phyloP scores from a whole-genome alignment of 1,140 invertebrate species.

The Scaptodrosophila lebanonensis region DNA sequence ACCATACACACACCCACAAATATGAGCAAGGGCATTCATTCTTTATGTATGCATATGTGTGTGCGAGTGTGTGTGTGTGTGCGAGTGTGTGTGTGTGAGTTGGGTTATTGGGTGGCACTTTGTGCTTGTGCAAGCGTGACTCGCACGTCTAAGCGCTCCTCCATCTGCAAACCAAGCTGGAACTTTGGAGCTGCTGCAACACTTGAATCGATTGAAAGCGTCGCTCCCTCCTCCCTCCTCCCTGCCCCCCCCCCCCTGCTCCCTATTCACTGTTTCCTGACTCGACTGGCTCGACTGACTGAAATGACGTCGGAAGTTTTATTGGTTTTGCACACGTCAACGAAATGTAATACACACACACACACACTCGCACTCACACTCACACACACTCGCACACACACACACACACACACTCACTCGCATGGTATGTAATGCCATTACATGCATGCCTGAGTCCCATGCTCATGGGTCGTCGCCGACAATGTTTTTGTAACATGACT shows the following conservation, averaged over 20 bases:
- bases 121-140: constrained; percentile 51
- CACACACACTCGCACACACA: constrained; percentile 4
- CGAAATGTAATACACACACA: constrained; percentile 59
- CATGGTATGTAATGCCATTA: constrained; percentile 59
- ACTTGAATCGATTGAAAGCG: constrained; percentile 67
- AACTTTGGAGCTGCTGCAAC: constrained; percentile 37
- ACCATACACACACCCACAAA: constrained; percentile 26
- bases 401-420: background rate
- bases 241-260: no score
- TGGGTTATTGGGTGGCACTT: constrained; percentile 47
- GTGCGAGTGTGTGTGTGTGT: constrained; percentile 15
- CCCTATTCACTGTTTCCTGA: no score
- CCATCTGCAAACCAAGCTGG: background rate
- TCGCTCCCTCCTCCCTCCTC: no score
- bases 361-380: background rate
- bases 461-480: no score
- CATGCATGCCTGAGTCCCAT: constrained; percentile 57
- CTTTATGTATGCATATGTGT: constrained; percentile 29
- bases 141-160: constrained; percentile 39
- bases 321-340: constrained; percentile 74
- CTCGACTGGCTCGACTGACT: no score
- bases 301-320: constrained; percentile 72
- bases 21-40: background rate
- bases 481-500: constrained; percentile 69
- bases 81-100: constrained; percentile 1